Base-by-base conservation (phyloP, 1,140 invertebrate species). In the Drosophila kepulauana region DNA sequence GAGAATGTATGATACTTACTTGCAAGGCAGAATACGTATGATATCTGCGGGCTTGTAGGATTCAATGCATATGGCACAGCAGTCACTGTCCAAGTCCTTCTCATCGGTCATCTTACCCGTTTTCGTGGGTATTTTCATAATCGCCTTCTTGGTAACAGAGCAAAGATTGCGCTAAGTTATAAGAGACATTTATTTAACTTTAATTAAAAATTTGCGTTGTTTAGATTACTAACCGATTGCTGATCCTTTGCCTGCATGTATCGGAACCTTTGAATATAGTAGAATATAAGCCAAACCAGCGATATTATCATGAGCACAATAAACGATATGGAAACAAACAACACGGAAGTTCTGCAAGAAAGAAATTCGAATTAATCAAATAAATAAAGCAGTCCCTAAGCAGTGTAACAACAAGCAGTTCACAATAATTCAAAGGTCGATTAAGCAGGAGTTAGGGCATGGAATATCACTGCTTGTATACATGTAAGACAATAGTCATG, bases 281-380 rank as follows among this genome's bases (percentile, higher is more conserved):
- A 99, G 93, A 98, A 98, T 15, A 98, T 95, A 1, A 99, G 94
- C 98, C 98, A 99, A 1, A 97, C 97, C 68, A 98, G 93, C 1
- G 97, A 98, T 45, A 98, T 98, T 67, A 98, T 96, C 97, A 98
- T 98, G 57, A 98, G 94, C 48, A 99, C 96, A 74, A 98, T 98
- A 93, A 99, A 99, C 1, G 97, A 98, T 70, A 98, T 97, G 16
- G 97, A 98, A 3, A 99, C 97, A 93, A 99, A 98, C 54, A 98
- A 93, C 64, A 98, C 97, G 1, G 97, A 98, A 10, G 96, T 97
- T 78, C 96, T 96, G 94, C 49, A 95, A 94, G 58, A 72, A 15
- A 35, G 38, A 25, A 54, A 33, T 33, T 54, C 11, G 20, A 45
- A 89, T n/a, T 25, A 15, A 41, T 59, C 15, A 57, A 16, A 35